Conservation (phyloP, 2,888 invertebrate species). For the Epicampocera succincta region DNA sequence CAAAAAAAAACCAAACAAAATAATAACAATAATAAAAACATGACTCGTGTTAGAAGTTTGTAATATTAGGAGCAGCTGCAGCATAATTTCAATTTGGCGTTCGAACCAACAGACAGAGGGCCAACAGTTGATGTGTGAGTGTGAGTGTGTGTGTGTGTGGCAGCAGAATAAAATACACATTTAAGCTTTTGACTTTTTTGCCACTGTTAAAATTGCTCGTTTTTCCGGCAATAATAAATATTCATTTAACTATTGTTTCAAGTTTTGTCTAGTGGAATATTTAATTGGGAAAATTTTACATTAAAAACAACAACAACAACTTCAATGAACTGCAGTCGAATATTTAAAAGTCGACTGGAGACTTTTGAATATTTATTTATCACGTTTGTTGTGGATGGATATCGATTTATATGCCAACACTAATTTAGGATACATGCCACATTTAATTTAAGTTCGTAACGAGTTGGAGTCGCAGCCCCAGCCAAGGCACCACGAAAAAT, state of each 20-base stretch:
- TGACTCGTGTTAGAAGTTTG: conserved; percentile 69
- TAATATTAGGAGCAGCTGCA: conserved; percentile 66
- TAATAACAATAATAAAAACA: neutral
- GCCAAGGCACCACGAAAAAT: too few species aligned
- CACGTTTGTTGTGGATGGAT: conserved; percentile 28
- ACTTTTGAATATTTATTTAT: conserved; percentile 50
- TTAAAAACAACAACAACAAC: conserved; percentile 20
- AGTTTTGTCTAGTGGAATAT: conserved; percentile 17
- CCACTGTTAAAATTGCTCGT: conserved; percentile 43
- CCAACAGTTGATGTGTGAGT: too few species aligned
- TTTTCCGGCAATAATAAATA: conserved; percentile 46
- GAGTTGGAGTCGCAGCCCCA: neutral
- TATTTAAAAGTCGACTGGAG: neutral
- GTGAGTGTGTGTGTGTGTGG: conserved; percentile 18
- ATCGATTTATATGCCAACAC: conserved; percentile 59
- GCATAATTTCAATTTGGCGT: neutral
- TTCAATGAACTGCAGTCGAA: neutral
- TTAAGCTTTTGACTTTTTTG: conserved; percentile 58
- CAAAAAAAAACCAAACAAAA: conserved; percentile 1
- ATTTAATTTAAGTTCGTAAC: neutral
- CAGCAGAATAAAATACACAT: conserved; percentile 42
- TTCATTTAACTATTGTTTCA: conserved; percentile 35
- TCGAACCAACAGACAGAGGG: too few species aligned
- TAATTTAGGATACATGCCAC: conserved; percentile 39
- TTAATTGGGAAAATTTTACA: conserved; percentile 49